A percentile compares a stretch with the other conserved stretches of the same genome.
These are phyloP conservation scores for Eulemur rufifrons DNA, from an alignment of 2,113 vertebrate genomes.

Conservation along the genomic window DNA sequence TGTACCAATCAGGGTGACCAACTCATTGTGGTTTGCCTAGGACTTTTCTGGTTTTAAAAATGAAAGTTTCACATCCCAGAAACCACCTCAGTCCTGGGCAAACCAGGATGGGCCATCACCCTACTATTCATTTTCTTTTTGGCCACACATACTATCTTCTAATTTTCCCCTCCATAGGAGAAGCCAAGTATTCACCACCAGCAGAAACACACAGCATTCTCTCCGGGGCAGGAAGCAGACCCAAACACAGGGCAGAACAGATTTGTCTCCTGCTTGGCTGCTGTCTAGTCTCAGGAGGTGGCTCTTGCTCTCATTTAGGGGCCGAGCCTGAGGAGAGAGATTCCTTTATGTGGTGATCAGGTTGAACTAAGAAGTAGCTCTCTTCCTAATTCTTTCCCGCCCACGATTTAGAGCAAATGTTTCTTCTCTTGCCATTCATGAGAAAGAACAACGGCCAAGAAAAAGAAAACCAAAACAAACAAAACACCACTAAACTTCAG, in stretches of 20 bases:
- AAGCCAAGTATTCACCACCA: neutral
- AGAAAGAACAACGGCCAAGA: neutral
- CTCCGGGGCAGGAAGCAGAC: neutral
- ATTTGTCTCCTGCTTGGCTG: no score
- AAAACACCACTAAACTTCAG: neutral
- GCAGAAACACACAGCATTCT: neutral
- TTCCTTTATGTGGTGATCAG: neutral
- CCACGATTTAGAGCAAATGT: neutral
- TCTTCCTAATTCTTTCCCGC: neutral
- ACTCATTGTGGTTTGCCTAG: neutral
- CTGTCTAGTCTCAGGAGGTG: neutral
- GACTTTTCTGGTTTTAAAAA: neutral
- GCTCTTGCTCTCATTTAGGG: neutral
- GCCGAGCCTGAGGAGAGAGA: neutral
- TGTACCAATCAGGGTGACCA: neutral
- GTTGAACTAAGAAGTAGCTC: neutral
- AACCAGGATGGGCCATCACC: neutral
- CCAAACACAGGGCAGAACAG: neutral
- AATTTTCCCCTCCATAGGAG: neutral
- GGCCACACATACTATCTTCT: neutral
- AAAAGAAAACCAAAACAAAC: neutral
- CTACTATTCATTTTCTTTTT: neutral
- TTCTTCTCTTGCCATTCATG: neutral
- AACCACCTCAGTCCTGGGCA: neutral
- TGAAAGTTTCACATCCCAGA: neutral